A percentile compares a stretch with the other conserved stretches of the same genome.
Conservation (phyloP, 2,888 invertebrate genomes). For the Leptura quadrifasciata region DNA sequence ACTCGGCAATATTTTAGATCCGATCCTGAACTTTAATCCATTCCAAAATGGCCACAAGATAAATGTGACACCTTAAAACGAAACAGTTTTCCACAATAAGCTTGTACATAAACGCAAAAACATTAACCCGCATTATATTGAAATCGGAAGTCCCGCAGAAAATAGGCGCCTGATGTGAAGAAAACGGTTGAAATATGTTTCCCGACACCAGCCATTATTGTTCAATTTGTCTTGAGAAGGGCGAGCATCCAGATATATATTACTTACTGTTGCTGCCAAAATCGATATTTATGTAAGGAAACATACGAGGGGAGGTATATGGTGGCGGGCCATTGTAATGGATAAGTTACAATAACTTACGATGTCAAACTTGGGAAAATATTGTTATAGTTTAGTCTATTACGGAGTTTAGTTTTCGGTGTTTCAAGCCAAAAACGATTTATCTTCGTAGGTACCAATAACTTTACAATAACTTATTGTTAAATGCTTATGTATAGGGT, state of each 20-base stretch:
- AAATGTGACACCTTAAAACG: conserved; percentile 30
- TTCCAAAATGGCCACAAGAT: conserved; percentile 23
- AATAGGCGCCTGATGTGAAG: conserved; percentile 44
- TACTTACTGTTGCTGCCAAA: conserved; percentile 49
- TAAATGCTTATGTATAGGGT: not conserved
- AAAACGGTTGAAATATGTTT: conserved; percentile 59
- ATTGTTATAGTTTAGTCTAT: conserved; percentile 44
- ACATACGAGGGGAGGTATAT: conserved; percentile 33
- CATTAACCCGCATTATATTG: conserved; percentile 42
- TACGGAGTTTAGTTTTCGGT: conserved; percentile 40
- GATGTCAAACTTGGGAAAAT: conserved; percentile 42
- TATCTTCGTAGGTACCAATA: conserved; percentile 35
- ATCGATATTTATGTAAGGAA: conserved; percentile 48
- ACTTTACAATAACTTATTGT: conserved; percentile 12
- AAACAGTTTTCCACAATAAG: conserved; percentile 32
- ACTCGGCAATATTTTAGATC: not conserved
- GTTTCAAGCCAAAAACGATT: conserved; percentile 37
- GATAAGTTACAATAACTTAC: conserved; percentile 42
- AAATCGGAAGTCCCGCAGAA: conserved; percentile 42
- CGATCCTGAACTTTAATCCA: conserved; percentile 14
- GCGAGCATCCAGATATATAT: conserved; percentile 48
- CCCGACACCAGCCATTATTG: conserved; percentile 57
- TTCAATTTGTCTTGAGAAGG: conserved; percentile 58
- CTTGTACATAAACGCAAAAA: conserved; percentile 43
- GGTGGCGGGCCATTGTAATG: conserved; percentile 31